These are phyloP conservation scores for Anguilla megastoma DNA, from an alignment of 2,797 vertebrate species.

Conservation along the genomic window DNA sequence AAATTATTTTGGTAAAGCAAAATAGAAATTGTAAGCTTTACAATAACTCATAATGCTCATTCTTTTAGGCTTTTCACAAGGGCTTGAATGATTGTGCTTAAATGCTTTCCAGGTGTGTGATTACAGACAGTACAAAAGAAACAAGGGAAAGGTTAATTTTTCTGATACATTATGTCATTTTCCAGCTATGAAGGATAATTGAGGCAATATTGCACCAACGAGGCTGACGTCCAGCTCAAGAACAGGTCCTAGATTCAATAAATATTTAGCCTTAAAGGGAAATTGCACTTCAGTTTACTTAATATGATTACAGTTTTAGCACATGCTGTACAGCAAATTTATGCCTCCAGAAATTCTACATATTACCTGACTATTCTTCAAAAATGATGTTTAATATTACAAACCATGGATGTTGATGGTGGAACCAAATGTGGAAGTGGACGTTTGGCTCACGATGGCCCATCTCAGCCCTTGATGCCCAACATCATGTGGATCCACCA, in stretches of 20 bases:
- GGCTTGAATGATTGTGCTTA: too few relatives aligned
- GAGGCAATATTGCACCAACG: not conserved
- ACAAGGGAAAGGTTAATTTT: not conserved
- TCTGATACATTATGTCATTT: not conserved
- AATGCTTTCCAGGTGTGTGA: not conserved
- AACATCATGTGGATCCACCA: conserved; percentile 77
- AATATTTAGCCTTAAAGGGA: too few relatives aligned
- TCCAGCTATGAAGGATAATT: not conserved
- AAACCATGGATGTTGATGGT: not conserved
- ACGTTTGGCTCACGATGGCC: not conserved
- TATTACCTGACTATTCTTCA: too few relatives aligned
- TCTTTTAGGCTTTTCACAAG: too few relatives aligned
- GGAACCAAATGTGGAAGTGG: not conserved
- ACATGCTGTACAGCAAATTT: too few relatives aligned
- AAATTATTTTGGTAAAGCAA: not conserved
- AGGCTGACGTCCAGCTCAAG: not conserved
- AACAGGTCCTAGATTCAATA: not conserved
- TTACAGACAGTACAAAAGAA: not conserved
- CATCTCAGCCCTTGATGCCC: conserved; percentile 58
- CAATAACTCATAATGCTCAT: not conserved
- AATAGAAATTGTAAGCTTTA: not conserved
- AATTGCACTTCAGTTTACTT: too few relatives aligned
- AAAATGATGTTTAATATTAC: not conserved
- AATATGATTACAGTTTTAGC: too few relatives aligned
- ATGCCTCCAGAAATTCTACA: too few relatives aligned